Evolutionary conservation across 2,888 invertebrate species (phyloP).

Genomic region (Bombylius discolor): DNA sequence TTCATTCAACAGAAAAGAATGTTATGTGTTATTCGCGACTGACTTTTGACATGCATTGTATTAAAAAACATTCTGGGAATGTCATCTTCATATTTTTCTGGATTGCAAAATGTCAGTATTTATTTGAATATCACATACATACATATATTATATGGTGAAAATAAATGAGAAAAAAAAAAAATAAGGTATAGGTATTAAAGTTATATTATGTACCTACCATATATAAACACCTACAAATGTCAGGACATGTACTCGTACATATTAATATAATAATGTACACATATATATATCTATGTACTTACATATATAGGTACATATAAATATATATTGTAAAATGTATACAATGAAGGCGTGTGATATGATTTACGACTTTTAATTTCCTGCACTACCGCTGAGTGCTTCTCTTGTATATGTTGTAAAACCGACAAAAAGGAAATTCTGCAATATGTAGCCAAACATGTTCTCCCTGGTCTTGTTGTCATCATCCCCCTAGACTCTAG

Average conservation of each 20-base stretch:
- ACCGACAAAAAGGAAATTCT: slow-evolving; percentile 23
- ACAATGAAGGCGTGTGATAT: slow-evolving; percentile 11
- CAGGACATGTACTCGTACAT: too few species aligned
- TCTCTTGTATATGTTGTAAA: slow-evolving; percentile 10
- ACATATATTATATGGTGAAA: background rate
- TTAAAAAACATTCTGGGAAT: background rate
- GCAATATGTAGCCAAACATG: slow-evolving; percentile 25
- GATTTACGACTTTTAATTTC: slow-evolving; percentile 36
- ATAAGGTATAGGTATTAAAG: too few species aligned
- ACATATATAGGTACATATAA: background rate
- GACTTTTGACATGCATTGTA: background rate
- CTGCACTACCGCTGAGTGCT: slow-evolving; percentile 23
- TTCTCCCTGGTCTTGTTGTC: slow-evolving; percentile 12
- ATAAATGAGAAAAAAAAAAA: background rate
- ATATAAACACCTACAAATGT: background rate
- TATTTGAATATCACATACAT: background rate
- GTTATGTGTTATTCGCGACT: background rate
- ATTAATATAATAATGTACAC: too few species aligned
- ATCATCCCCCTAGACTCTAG: slow-evolving; percentile 6
- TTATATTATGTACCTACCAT: background rate
- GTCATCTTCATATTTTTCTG: background rate
- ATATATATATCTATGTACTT: background rate
- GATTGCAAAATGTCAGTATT: background rate
- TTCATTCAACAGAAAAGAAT: too few species aligned
- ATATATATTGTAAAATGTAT: too few species aligned